Evolutionary conservation across 2,797 vertebrate genomes (phyloP), one percentile per base, ranked within the genome.

Genomic region (Chaetophractus vellerosus): DNA sequence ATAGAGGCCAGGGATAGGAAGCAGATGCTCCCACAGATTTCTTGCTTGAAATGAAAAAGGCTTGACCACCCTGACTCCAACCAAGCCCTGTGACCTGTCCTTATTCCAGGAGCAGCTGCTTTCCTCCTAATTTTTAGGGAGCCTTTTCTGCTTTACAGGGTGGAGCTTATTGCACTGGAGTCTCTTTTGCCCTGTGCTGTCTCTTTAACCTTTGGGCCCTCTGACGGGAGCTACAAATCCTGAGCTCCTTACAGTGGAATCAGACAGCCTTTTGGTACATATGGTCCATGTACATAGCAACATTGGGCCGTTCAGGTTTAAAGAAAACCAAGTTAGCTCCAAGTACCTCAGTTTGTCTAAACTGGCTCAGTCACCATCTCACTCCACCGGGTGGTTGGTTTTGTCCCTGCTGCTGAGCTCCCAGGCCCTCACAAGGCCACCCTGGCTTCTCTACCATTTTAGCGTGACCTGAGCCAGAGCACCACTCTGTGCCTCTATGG

Each of bases 221-320:
- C n/a, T n/a, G n/a, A n/a, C n/a, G n/a, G n/a, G n/a, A n/a, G n/a
- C n/a, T n/a, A 1, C 12, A 28, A 9, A 33, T 24, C 50, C 68
- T 78, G 36, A 45, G 81, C 33, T 93, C 64, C 45, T n/a, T n/a
- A n/a, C 52, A 8, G 23, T 33, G 19, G 76, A 88, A 48, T 55
- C 31, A 6, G 11, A 21, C 18, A 55, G 41, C 12, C 4, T 50
- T 9, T 48, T 19, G 28, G 7, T 45, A 24, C 14, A 12, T 28
- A 31, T 79, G 80, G 52, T 18, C 74, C 24, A 26, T 0, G 11
- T 55, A 6, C 24, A 28, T 2, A 23, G 89, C 69, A 26, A 38
- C 48, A n/a, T 10, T 28, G 23, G 28, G 28, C 85, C 21, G 21
- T 15, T 23, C 2, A 8, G 55, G 15, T 76, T 88, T 71, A 68